Evolutionary conservation across 2,797 vertebrate genomes (phyloP), one percentile per base, ranked within the genome.

Genomic region (Spondyliosoma cantharus): DNA sequence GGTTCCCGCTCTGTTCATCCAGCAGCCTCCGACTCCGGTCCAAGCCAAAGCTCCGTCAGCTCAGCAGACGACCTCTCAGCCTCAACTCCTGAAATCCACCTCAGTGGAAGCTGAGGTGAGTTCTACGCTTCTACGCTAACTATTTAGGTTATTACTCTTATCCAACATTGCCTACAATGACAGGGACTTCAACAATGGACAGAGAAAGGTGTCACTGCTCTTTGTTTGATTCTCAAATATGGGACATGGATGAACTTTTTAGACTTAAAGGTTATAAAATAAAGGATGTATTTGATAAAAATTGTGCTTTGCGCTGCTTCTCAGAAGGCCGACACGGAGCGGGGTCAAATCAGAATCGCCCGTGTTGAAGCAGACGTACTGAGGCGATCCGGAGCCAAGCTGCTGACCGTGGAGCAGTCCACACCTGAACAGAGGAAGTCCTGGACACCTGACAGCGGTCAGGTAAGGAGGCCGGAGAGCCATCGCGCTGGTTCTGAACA

Each of bases 1-100:
- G 12, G 77, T 94, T 1, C 92, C 90, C 0, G 89, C 90, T 25
- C 71, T 93, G 58, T 94, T 92, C 81, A 82, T 91, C 54, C 92
- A 91, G 74, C 87, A 73, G 82, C 89, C 89, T 54, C 67, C 46
- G 1, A 92, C 89, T 53, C 90, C 90, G 1, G 19, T 74, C 58
- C 82, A 86, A 11, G 2, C 53, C 27, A 81, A 87, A 72, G 59
- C 42, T 45, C 43, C 0, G 11, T 32, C 83, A 0, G 8, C 16
- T 12, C 63, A 20, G 22, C 57, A 62, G 66, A 42, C 48, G 12
- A 49, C 50, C 8, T 56, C 76, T 46, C 3, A 6, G 7, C 17
- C 77, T 5, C 37, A 2, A 3, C 25, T 62, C 19, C 72, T 60
- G 3, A 71, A 48, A 12, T 56, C 85, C 29, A 1, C 59, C 0